phyloP scores from a whole-genome alignment of 2,888 invertebrate genomes.

The Spisula solida region DNA sequence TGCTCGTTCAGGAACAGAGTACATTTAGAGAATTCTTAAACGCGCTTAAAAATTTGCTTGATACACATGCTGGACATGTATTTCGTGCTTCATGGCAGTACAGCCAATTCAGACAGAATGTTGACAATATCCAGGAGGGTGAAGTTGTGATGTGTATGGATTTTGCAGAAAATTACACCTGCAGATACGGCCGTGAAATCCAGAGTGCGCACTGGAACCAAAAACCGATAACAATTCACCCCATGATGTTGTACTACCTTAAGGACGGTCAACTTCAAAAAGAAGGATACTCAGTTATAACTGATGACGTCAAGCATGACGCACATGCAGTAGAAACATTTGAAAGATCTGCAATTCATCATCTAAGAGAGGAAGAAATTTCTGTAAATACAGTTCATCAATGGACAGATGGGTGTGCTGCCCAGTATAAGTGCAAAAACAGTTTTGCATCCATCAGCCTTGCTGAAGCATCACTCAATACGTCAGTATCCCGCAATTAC shows the following conservation, averaged over 20 bases:
- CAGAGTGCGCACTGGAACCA: slow-evolving; percentile 56
- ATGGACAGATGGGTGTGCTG: slow-evolving; percentile 46
- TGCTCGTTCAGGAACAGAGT: neutral
- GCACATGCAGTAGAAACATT: slow-evolving; percentile 25
- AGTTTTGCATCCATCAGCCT: slow-evolving; percentile 36
- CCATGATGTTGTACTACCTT: slow-evolving; percentile 34
- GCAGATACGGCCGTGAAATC: slow-evolving; percentile 44
- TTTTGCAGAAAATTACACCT: slow-evolving; percentile 49
- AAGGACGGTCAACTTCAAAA: neutral
- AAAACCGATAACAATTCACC: slow-evolving; percentile 46
- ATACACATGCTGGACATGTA: slow-evolving; percentile 38
- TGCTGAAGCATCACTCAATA: neutral
- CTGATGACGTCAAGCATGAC: slow-evolving; percentile 45
- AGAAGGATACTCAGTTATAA: slow-evolving; percentile 36
- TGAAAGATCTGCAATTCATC: slow-evolving; percentile 33
- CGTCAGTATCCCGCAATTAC: neutral
- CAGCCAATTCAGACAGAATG: slow-evolving; percentile 43
- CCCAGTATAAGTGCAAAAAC: slow-evolving; percentile 37
- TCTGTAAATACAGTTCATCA: slow-evolving; percentile 32
- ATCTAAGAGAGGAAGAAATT: neutral
- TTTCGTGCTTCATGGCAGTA: slow-evolving; percentile 51
- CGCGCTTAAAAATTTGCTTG: neutral
- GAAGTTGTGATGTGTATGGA: slow-evolving; percentile 51
- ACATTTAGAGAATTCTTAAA: slow-evolving; percentile 24
- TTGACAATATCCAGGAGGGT: slow-evolving; percentile 31